Percentiles rank a stretch among this genome's conserved stretches.
Conservation (phyloP, 2,113 vertebrate species). For the Baryphthengus martii region DNA sequence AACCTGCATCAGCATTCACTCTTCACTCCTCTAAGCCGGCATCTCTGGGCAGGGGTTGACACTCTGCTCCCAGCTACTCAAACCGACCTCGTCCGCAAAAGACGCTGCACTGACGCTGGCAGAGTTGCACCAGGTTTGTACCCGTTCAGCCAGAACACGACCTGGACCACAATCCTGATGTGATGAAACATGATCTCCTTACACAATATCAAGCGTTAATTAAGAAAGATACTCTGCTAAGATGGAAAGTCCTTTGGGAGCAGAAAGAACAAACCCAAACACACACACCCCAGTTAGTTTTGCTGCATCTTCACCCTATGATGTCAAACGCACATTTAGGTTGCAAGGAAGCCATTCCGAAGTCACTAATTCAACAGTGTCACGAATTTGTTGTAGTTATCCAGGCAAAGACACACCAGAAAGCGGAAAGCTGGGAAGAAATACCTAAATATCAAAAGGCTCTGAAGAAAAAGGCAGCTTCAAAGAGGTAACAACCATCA, state of each 20-base stretch:
- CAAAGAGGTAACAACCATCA: constrained; percentile 24
- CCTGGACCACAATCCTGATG: not conserved
- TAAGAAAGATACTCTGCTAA: not conserved
- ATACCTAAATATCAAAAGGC: constrained; percentile 32
- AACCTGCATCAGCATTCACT: not conserved
- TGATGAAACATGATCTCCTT: constrained; percentile 10
- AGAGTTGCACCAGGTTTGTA: not conserved
- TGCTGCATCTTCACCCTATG: not conserved
- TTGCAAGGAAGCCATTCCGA: not conserved
- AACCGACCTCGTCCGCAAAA: not conserved
- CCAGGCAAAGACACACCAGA: not conserved
- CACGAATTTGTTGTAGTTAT: not conserved
- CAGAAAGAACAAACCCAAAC: not conserved
- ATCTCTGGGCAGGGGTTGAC: not conserved
- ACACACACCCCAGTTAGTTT: not conserved
- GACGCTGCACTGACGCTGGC: not conserved
- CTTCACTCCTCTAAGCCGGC: not conserved
- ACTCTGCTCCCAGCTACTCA: not conserved
- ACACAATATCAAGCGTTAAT: not conserved
- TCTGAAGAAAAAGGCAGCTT: not conserved
- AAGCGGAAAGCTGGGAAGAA: not conserved
- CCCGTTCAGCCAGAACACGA: constrained; percentile 39
- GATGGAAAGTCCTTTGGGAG: not conserved
- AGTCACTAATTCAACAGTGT: not conserved
- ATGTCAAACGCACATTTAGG: not conserved